Base-by-base conservation (phyloP, 92 coral and sea anemone species). In the Zoanthus solanderi region DNA sequence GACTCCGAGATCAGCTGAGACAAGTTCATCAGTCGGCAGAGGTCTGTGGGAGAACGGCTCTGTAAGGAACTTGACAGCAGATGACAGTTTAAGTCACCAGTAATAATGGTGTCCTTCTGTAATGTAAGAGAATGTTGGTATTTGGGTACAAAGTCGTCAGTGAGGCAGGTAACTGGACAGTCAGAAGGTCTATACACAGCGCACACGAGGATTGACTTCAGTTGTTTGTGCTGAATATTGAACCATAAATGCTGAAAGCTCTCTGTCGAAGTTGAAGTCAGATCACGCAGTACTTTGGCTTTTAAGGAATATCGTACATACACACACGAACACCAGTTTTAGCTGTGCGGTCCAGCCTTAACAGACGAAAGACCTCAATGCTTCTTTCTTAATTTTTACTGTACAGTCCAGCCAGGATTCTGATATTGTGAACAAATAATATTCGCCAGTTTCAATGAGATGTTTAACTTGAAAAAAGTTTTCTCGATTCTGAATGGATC, bases 221-320 rank as follows among this genome's bases (percentile, higher is more conserved):
- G 11, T 28, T 61, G 0, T 48, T 85, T 85, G 52, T 85, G 83
- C 65, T 72, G 44, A 9, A 74, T 10, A 15, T 57, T 45, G 7
- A 74, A 44, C 89, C 83, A 85, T 48, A 75, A 79, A n/a, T 74
- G 82, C 34, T 74, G 89, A 53, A 85, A 74, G 11, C 83, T 78
- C 47, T 46, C 56, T n/a, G 78, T 44, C 23, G 78, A 83, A 17
- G 76, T 37, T 34, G n/a, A 5, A 15, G 76, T 60, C 15, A 83
- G 52, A 15, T 66, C 76, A 34, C 56, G 52, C 52, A 83, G 23
- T 5, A 63, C 57, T 45, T 83, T 83, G 23, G 18, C 29, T 65
- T 83, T 83, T 29, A 83, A 0, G 1, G 76, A 34, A 31, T 60
- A 3, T 9, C 86, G 75, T 15, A 42, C 74, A 10, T 83, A 65